Evolutionary conservation across 2,797 vertebrate genomes (phyloP), one percentile per base, ranked within the genome.

Genomic region (Ptychobarbus kaznakovi): DNA sequence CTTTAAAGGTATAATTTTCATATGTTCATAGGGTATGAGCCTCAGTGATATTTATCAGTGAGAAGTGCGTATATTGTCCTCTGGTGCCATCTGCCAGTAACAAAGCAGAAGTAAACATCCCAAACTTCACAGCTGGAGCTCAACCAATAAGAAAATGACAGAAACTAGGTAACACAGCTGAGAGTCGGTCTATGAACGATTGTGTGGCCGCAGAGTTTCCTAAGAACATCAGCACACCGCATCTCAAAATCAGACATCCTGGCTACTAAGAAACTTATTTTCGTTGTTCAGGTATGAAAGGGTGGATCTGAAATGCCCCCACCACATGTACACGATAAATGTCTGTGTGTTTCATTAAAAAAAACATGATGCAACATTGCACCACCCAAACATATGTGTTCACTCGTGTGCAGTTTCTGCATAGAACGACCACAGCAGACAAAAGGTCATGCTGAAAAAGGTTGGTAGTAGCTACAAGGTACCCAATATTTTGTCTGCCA

Each of bases 41-140:
- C 90, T 91, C 91, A 92, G 92, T 91, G 3, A 25, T n/a, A 10
- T 40, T 78, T 61, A 22, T 61, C 13, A 61, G 35, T 58, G 49
- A 76, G 49, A 76, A 42, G 38, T 68, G 74, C 53, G 86, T 78
- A n/a, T n/a, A 42, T 65, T 82, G 72, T 88, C 92, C 94, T 95
- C 90, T 95, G 93, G 93, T 95, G 94, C 94, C 94, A 94, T 94
- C 94, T 95, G 93, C 91, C 93, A 94, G 94, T 94, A 93, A 94
- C 91, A 89, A 91, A 90, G 92, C 92, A 93, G 93, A 94, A 94
- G 94, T 94, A 89, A 91, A 78, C 20, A 11, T n/a, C 25, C 42
- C 80, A 77, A 77, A 87, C 68, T 79, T 44, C 68, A 82, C 58
- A 78, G 79, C 66, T 68, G 65, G 35, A 40, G 32, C 25, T 56